A percentile compares a stretch with the other conserved stretches of the same genome.
Evolutionary conservation across 2,113 vertebrate species (phyloP).

Genomic region (Hemiscyllium ocellatum): DNA sequence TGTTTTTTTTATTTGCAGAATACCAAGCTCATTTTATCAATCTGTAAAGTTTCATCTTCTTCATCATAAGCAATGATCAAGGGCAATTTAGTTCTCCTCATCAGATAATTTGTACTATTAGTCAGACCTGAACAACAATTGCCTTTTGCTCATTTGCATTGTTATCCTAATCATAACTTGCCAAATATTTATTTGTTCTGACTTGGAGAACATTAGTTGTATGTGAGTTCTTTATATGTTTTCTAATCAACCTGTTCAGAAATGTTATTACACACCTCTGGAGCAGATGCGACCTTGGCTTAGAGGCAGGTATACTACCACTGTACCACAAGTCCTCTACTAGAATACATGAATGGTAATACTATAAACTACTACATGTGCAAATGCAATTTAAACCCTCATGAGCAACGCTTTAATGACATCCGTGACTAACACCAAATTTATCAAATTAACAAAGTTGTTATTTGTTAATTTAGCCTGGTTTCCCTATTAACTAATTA

Average conservation of each 20-base stretch:
- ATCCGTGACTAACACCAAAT: not conserved
- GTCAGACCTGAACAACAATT: slow-evolving; percentile 19
- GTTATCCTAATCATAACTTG: not conserved
- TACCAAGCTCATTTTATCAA: slow-evolving; percentile 13
- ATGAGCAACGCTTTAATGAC: not conserved
- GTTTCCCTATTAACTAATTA: not conserved
- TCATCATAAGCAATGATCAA: slow-evolving; percentile 4
- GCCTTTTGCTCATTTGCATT: not conserved
- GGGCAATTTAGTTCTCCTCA: slow-evolving; percentile 22
- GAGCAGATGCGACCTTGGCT: no score
- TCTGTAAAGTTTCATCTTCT: slow-evolving; percentile 22
- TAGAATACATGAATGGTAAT: no score
- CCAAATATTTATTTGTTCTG: no score
- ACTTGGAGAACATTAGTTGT: no score
- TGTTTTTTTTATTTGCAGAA: slow-evolving; percentile 18
- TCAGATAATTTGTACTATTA: slow-evolving; percentile 19
- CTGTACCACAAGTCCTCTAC: no score
- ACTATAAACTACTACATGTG: not conserved
- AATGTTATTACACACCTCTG: no score
- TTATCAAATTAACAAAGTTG: not conserved
- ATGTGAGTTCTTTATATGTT: no score
- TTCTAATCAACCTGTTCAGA: no score
- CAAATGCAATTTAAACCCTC: not conserved
- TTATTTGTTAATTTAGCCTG: not conserved
- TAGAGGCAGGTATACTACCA: no score